Conservation (phyloP, 2,113 vertebrate species). For the Megaceryle torquata region DNA sequence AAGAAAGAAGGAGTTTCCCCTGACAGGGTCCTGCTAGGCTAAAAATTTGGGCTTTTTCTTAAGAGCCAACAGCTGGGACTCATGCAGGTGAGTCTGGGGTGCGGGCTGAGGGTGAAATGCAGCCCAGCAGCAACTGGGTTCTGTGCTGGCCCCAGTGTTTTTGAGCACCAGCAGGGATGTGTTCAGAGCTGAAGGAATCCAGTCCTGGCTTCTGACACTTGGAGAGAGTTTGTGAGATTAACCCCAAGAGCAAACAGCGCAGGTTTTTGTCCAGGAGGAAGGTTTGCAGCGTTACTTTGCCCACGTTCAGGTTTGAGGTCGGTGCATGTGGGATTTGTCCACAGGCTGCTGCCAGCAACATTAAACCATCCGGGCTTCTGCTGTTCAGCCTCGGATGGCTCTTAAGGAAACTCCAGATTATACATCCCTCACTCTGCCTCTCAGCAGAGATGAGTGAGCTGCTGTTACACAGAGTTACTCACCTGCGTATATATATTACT, state of each 20-base stretch:
- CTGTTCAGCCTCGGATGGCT: background rate
- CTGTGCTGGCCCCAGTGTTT: fast-evolving
- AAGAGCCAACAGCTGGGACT: background rate
- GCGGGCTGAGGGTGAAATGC: background rate
- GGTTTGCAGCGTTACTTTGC: fast-evolving
- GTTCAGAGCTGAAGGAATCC: background rate
- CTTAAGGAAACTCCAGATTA: background rate
- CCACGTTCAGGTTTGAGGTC: background rate
- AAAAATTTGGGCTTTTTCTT: background rate
- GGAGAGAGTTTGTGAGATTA: background rate
- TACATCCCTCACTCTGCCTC: background rate
- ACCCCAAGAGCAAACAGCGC: background rate
- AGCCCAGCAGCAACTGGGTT: background rate
- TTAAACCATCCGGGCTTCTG: background rate
- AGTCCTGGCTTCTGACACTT: background rate
- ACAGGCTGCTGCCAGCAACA: background rate
- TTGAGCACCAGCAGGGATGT: background rate
- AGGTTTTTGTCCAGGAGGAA: background rate
- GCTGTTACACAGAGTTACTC: background rate
- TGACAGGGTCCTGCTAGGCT: background rate
- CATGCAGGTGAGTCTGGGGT: background rate
- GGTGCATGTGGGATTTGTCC: fast-evolving
- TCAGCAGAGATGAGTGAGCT: background rate
- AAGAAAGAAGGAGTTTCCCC: background rate
- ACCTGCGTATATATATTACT: background rate